A percentile compares a stretch with the other conserved stretches of the same genome.
phyloP scores from a whole-genome alignment of 1,140 invertebrate species.

The Drosophila truncata region DNA sequence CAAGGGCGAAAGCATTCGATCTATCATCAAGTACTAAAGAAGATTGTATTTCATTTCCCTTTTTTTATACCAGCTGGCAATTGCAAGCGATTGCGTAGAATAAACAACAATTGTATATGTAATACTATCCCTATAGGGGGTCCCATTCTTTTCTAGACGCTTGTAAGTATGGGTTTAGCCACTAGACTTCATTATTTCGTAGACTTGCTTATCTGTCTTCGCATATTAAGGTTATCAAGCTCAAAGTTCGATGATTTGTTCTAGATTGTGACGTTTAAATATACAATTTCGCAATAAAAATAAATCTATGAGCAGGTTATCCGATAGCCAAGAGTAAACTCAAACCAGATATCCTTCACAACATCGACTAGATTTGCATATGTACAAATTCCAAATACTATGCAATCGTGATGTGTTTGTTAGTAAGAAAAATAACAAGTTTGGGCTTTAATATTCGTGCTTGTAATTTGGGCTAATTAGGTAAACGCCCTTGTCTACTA shows the following conservation, averaged over 20 bases:
- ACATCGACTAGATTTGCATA: not conserved
- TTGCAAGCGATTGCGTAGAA: constrained; percentile 25
- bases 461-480: no score
- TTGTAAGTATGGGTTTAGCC: not conserved
- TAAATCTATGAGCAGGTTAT: not conserved
- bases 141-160: not conserved
- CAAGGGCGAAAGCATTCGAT: constrained; percentile 89
- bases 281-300: constrained; percentile 15
- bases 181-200: not conserved
- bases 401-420: constrained; percentile 5
- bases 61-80: constrained; percentile 30
- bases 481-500: no score
- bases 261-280: constrained; percentile 2
- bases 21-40: constrained; percentile 86
- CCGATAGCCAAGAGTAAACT: not conserved
- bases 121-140: constrained; percentile 17
- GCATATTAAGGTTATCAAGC: not conserved
- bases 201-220: constrained; percentile 12
- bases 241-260: constrained; percentile 33
- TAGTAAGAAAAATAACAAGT: constrained; percentile 13
- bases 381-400: not conserved
- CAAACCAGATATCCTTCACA: constrained; percentile 10
- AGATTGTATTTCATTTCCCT: constrained; percentile 11
- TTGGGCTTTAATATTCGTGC: no score
- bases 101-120: constrained; percentile 28